Evolutionary conservation across 2,797 vertebrate genomes (phyloP), one percentile per base, ranked within the genome.

Genomic region (Pygocentrus nattereri): DNA sequence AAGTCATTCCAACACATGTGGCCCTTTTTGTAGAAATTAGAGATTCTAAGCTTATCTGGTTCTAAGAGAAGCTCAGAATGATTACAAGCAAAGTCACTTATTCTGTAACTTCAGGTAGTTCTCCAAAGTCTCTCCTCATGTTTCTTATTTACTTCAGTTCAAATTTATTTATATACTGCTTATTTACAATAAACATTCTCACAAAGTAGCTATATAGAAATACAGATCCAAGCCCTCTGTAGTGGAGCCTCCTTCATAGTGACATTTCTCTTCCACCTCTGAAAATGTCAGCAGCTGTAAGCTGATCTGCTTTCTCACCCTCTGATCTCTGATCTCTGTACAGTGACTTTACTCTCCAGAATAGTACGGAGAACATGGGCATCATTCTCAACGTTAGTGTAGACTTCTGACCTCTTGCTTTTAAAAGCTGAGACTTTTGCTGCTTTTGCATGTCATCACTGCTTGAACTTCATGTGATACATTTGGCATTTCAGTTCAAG

Each of bases 341-440:
- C 18, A 76, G 77, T 41, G 80, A 76, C 83, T 76, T 75, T 68
- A 71, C 85, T 81, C 80, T 54, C 41, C 74, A 83, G 77, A 49
- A 80, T 79, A 73, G 0, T 23, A 71, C 54, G 58, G 58, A 69
- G 23, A 77, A 84, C 30, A 73, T 86, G 74, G 27, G 82, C 78
- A 73, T 80, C 54, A 25, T 78, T 31, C 79, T 80, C 23, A 72
- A 87, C 38, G 71, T 74, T 50, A 76, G 86, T 69, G 74, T 62
- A 74, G 59, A 80, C 78, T 52, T 38, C 65, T 90, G 89, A 93
- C 91, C 91, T 85, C 58, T 91, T 27, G 19, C 87, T 87, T 92
- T 93, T 92, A 92, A 93, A 94, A 91, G 90, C 88, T 91, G 92
- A 81, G 79, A 70, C 88, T 88, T 84, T 86, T 88, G 84, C 84